These are phyloP conservation scores for Nymphicus hollandicus DNA, from an alignment of 2,113 vertebrate genomes.

Conservation along the genomic window DNA sequence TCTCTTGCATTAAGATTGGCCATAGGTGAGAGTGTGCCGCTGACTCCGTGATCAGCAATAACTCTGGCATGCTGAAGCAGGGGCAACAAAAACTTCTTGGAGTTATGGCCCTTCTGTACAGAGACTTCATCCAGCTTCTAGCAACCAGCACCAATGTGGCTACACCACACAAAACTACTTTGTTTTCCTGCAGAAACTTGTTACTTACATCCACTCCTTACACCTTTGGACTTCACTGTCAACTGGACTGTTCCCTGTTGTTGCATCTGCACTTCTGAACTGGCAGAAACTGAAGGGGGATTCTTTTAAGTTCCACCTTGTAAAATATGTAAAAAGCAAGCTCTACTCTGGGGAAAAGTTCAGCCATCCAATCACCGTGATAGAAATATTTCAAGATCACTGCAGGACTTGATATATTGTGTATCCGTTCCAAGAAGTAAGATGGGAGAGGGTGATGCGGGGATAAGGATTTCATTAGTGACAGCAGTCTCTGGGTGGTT, in stretches of 20 bases:
- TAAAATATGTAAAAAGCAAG: constrained; percentile 18
- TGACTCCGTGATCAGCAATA: constrained; percentile 48
- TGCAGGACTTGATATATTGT: background rate
- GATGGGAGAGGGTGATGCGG: background rate
- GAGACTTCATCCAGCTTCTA: background rate
- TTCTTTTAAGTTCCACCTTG: constrained; percentile 7
- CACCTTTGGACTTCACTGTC: background rate
- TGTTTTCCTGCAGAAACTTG: constrained; percentile 23
- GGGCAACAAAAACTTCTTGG: background rate
- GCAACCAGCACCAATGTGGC: background rate
- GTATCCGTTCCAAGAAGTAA: background rate
- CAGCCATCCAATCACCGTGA: background rate
- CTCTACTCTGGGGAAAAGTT: constrained; percentile 44
- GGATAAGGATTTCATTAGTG: background rate
- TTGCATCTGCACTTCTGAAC: background rate
- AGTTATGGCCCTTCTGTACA: background rate
- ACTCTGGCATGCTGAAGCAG: background rate
- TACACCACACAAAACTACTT: background rate
- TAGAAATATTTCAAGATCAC: constrained; percentile 18
- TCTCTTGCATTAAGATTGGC: constrained; percentile 40
- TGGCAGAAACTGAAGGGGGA: constrained; percentile 10
- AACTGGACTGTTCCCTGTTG: constrained; percentile 4
- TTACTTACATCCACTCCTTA: background rate
- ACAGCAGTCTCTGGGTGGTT: background rate
- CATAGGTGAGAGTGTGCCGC: constrained; percentile 11